Base-by-base conservation (phyloP, 2,888 invertebrate genomes). In the Trichopria drosophilae region DNA sequence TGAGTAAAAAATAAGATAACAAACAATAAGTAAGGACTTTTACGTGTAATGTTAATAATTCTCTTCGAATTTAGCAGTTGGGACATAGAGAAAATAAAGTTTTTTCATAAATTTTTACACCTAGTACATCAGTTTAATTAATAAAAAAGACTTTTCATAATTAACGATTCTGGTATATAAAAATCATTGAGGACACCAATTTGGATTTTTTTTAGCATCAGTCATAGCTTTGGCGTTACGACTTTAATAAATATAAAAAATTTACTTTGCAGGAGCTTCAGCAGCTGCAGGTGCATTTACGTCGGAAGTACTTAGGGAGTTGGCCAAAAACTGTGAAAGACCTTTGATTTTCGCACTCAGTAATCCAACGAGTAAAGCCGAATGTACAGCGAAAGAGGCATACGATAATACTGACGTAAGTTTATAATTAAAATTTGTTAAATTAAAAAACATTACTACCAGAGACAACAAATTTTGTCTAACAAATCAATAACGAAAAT, bases 271-370 rank as follows among this genome's bases (percentile, higher is more conserved):
- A 85, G 96, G 97, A 60, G 97, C 95, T 43, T 92, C 97, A 3
- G 97, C 96, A 0, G 86, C 89, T 10, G 85, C 88, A 31, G 93
- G 93, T 15, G 90, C 93, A 0, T 99, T 99, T 75, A 95, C 91
- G 0, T 83, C 89, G 6, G 86, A 87, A 59, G 86, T 99, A 39
- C 77, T 99, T 41, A 79, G 84, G 65, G 85, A 85, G 62, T 96
- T 99, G 97, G 92, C 86, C 0, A 76, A 80, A 49, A 87, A 87
- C 71, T 93, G 93, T 62, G 86, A 93, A 3, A 81, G 88, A 43
- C 99, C 99, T 0, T 84, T 99, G 61, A 87, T 99, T 58, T 98
- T 99, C 73, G 98, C 99, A 7, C 82, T 99, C 31, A 97, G 97
- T 62, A 99, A 99, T 79, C 99, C 99, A 5, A 99, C 99, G 1